Conservation (phyloP, 2,797 vertebrate species). For the Pterois miles region DNA sequence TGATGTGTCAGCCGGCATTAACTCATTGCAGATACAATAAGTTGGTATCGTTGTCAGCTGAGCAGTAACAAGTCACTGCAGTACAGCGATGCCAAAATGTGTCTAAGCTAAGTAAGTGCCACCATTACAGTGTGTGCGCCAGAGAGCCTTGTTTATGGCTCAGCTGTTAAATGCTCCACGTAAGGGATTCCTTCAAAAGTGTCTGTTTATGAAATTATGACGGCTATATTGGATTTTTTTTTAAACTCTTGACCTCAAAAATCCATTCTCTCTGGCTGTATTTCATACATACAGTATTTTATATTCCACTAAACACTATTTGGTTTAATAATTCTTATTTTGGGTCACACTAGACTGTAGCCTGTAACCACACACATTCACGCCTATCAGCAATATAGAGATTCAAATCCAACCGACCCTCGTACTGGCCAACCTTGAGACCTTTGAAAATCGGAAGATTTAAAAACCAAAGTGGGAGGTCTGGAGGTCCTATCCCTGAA, state of each 20-base stretch:
- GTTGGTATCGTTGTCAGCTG: background rate
- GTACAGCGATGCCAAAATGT: background rate
- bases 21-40: background rate
- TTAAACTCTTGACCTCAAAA: background rate
- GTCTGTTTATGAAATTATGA: background rate
- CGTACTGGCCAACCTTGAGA: no score
- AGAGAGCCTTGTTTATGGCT: background rate
- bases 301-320: background rate
- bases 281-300: background rate
- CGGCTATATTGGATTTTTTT: background rate
- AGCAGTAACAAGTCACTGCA: background rate
- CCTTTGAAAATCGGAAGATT: no score
- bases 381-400: background rate
- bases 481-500: no score
- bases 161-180: background rate
- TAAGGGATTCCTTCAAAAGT: background rate
- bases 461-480: no score
- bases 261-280: background rate
- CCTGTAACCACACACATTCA: background rate
- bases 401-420: background rate
- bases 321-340: background rate
- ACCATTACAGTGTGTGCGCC: background rate
- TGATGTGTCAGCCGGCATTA: background rate
- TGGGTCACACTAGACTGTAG: background rate
- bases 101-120: background rate